Base-by-base conservation (phyloP, 2,113 vertebrate genomes). In the Heptranchias perlo region DNA sequence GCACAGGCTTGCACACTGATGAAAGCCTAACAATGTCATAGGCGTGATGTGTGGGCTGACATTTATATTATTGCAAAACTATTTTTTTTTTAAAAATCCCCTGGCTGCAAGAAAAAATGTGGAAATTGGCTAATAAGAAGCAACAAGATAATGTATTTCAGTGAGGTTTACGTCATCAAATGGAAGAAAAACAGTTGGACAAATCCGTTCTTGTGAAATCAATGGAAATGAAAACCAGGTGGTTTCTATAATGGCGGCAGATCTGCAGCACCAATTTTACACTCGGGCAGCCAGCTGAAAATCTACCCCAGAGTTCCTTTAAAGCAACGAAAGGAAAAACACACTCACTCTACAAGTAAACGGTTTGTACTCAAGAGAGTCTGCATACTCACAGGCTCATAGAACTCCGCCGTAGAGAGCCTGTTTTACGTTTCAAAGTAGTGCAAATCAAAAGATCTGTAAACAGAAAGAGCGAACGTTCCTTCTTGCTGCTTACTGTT, bases 381-480 rank as follows among this genome's bases (percentile, higher is more conserved):
- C 54, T 58, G 76, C 54, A 28, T 96, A 97, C 98, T 97, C 97
- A 99, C 99, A 99, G 98, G 97, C 99, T 99, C 99, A 99, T 99
- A 97, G 99, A 99, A 97, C 99, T 99, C 96, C 99, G 98, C 47
- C 99, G 98, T 82, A 99, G 97, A 4, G 99, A 99, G n/a, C 99
- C 99, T 0, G 99, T 99, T 97, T 99, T 99, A 97, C 99, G 98
- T 96, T 99, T 99, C 96, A 99, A 97, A 0, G 99, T 99, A 96
- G 99, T 99, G 97, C 99, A 99, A 97, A 99, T 98, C 67, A 99
- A 98, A 96, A 99, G 98, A 97, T 99, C 99, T 1, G 98, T 98
- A 98, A 99, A 99, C 96, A 99, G 98, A 97, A 99, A 99, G 96
- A 99, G 98, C 6, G 99, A 99, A 0, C 99, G 98, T 96, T 99